phyloP scores from a whole-genome alignment of 1,140 invertebrate genomes.

The Drosophila kohkoa region DNA sequence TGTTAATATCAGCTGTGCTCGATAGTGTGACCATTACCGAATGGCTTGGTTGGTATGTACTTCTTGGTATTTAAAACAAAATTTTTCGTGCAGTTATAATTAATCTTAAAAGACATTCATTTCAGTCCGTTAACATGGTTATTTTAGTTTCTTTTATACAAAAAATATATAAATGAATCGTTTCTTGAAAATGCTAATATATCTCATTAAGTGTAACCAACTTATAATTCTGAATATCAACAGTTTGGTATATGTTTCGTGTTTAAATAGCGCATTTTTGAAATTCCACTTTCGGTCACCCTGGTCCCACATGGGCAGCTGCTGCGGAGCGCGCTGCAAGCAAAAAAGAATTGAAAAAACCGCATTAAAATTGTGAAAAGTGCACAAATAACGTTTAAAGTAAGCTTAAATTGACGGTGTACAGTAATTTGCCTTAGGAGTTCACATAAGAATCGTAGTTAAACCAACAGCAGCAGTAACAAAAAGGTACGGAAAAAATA shows the following conservation, averaged over 20 bases:
- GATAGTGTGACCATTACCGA: constrained; percentile 21
- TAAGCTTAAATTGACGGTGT: constrained; percentile 50
- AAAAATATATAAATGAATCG: too few species aligned
- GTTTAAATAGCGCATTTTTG: background rate
- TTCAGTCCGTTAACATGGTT: too few species aligned
- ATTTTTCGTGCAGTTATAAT: too few species aligned
- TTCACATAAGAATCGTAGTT: constrained; percentile 25
- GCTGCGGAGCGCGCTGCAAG: constrained; percentile 69
- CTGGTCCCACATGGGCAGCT: constrained; percentile 27
- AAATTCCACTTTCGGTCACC: background rate
- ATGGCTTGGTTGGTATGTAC: background rate
- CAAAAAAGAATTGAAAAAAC: constrained; percentile 79
- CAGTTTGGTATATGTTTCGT: background rate
- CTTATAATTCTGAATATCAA: background rate
- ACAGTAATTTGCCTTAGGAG: constrained; percentile 42
- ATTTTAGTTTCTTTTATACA: too few species aligned
- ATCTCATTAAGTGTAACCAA: background rate
- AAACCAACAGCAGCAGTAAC: constrained; percentile 25
- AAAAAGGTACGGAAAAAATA: constrained; percentile 74
- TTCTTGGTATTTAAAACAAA: too few species aligned
- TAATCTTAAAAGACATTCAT: too few species aligned
- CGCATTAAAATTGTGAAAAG: constrained; percentile 72
- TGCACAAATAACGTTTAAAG: constrained; percentile 59
- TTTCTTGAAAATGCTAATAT: too few species aligned
- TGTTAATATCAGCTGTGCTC: constrained; percentile 40